A percentile compares a stretch with the other conserved stretches of the same genome.
Conservation (phyloP, 2,113 vertebrate species). For the Oenanthe oenanthe region DNA sequence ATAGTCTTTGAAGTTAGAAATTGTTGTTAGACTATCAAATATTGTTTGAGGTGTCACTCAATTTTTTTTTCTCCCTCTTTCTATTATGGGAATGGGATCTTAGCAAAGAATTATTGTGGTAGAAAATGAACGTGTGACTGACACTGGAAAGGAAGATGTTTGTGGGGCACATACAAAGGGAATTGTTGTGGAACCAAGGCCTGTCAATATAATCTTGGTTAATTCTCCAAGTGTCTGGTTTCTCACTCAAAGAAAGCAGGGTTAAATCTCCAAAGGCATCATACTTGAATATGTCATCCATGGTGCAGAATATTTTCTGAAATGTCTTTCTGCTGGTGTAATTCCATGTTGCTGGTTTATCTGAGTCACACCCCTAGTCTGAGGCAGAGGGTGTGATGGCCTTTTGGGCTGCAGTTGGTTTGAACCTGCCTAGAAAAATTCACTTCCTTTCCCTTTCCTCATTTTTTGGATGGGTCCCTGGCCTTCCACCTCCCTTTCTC, state of each 20-base stretch:
- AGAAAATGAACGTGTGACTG: slow-evolving; percentile 71
- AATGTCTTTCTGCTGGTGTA: slow-evolving; percentile 52
- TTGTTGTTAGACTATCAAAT: slow-evolving; percentile 84
- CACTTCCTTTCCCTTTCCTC: slow-evolving; percentile 4
- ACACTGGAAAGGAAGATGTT: slow-evolving; percentile 76
- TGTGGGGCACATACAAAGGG: slow-evolving; percentile 66
- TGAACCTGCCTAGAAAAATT: not conserved
- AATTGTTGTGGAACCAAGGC: slow-evolving; percentile 76
- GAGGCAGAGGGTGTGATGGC: not conserved
- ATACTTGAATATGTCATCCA: slow-evolving; percentile 33
- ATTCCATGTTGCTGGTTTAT: slow-evolving; percentile 13
- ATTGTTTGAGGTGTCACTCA: slow-evolving; percentile 86
- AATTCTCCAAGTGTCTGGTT: slow-evolving; percentile 56
- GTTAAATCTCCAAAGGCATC: slow-evolving; percentile 59
- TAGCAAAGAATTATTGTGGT: slow-evolving; percentile 67
- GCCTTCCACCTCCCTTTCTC: not conserved
- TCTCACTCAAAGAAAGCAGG: slow-evolving; percentile 45
- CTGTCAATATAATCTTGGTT: slow-evolving; percentile 52
- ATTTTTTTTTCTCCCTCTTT: slow-evolving; percentile 66
- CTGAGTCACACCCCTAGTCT: not conserved
- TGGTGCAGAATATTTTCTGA: slow-evolving; percentile 39
- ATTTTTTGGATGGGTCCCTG: not conserved
- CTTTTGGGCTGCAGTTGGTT: slow-evolving; percentile 12
- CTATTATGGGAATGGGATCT: slow-evolving; percentile 72
- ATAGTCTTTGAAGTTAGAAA: slow-evolving; percentile 84